These are phyloP conservation scores for Emmelina monodactyla DNA, from an alignment of 2,888 invertebrate genomes.

Conservation along the genomic window DNA sequence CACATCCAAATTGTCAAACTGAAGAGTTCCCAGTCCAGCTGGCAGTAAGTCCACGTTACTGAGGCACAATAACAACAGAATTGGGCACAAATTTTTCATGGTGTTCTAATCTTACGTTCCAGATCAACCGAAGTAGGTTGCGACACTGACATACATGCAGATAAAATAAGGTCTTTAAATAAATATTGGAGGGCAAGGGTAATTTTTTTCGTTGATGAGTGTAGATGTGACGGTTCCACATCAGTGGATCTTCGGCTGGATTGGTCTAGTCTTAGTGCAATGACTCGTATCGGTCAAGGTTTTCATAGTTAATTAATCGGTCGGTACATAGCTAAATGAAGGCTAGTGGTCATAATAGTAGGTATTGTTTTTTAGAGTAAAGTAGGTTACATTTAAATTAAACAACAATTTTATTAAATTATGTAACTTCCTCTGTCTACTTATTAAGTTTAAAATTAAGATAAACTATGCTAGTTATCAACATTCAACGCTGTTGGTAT, in stretches of 20 bases:
- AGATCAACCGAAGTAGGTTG: slow-evolving; percentile 53
- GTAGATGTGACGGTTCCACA: background rate
- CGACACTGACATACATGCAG: slow-evolving; percentile 67
- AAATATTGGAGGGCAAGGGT: slow-evolving; percentile 46
- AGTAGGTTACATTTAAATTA: too few relatives aligned
- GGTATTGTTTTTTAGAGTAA: too few relatives aligned
- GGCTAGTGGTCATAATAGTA: too few relatives aligned
- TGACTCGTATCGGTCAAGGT: slow-evolving; percentile 44
- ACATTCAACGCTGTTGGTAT: too few relatives aligned
- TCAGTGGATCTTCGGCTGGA: slow-evolving; percentile 11
- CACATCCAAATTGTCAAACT: slow-evolving; percentile 37
- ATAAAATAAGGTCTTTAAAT: too few relatives aligned
- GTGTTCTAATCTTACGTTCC: too few relatives aligned
- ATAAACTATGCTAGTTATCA: too few relatives aligned
- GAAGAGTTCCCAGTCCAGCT: slow-evolving; percentile 26
- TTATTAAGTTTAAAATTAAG: too few relatives aligned
- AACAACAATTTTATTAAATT: too few relatives aligned
- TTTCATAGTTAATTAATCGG: background rate
- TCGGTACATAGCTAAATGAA: background rate
- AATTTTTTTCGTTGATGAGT: slow-evolving; percentile 36
- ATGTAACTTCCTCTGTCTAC: too few relatives aligned
- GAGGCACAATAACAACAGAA: slow-evolving; percentile 28
- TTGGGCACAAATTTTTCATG: too few relatives aligned
- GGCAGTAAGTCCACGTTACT: slow-evolving; percentile 31
- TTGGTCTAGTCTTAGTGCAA: slow-evolving; percentile 27